These are phyloP conservation scores for Alosa sapidissima DNA, from an alignment of 2,797 vertebrate genomes.

Conservation along the genomic window DNA sequence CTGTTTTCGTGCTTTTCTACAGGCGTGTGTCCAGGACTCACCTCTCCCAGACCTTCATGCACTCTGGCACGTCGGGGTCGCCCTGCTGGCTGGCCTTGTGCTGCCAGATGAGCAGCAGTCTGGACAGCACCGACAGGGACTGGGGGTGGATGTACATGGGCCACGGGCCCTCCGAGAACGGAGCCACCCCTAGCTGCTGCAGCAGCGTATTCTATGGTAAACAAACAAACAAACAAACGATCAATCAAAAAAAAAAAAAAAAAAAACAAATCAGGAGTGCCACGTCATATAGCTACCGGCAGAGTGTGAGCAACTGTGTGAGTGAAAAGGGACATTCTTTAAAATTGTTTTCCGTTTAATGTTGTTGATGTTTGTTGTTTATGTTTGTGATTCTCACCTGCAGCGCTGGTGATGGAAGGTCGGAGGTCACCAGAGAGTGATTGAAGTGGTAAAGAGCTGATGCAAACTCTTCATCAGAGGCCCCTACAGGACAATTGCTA, in stretches of 20 bases:
- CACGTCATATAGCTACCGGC: background rate
- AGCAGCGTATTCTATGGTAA: slow-evolving; percentile 86
- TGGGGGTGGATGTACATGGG: slow-evolving; percentile 96
- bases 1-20: background rate
- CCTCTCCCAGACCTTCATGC: slow-evolving; percentile 98
- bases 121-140: slow-evolving; percentile 91
- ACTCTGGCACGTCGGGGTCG: slow-evolving; percentile 93
- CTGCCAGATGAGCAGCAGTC: slow-evolving; percentile 95
- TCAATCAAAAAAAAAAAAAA: background rate
- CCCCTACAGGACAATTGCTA: slow-evolving; percentile 69
- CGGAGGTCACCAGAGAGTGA: slow-evolving; percentile 95
- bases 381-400: slow-evolving; percentile 77
- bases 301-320: background rate
- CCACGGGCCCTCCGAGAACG: slow-evolving; percentile 95
- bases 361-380: background rate
- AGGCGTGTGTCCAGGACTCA: slow-evolving; percentile 54
- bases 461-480: slow-evolving; percentile 95
- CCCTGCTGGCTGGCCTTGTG: slow-evolving; percentile 90
- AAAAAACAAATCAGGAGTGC: background rate
- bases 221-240: slow-evolving; percentile 25
- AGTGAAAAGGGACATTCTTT: background rate
- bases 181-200: slow-evolving; percentile 93
- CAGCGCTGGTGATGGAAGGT: slow-evolving; percentile 92
- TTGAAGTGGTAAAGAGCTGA: slow-evolving; percentile 97
- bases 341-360: background rate